Conservation (phyloP, 2,113 vertebrate species). For the Crotalus viridis region DNA sequence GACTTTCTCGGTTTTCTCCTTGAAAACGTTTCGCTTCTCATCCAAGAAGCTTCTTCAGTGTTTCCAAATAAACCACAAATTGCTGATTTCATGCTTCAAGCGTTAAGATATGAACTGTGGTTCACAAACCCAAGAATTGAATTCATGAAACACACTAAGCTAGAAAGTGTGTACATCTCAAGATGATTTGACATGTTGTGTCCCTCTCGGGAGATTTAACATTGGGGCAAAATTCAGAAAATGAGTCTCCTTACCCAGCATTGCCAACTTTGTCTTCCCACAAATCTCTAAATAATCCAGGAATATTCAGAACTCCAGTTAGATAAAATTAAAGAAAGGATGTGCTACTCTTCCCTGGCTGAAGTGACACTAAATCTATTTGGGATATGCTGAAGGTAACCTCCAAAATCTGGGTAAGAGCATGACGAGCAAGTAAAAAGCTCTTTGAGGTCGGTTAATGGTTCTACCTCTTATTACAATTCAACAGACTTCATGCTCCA, state of each 20-base stretch:
- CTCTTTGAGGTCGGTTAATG: background rate
- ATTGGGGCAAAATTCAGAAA: background rate
- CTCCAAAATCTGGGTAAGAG: background rate
- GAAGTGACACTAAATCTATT: background rate
- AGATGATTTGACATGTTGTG: background rate
- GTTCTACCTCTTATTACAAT: background rate
- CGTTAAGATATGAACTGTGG: background rate
- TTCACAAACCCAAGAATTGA: background rate
- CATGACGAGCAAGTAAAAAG: background rate
- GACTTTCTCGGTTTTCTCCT: background rate
- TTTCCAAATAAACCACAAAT: background rate
- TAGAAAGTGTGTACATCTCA: background rate
- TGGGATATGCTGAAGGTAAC: background rate
- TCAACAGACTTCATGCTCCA: background rate
- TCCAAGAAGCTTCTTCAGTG: background rate
- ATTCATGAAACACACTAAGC: background rate
- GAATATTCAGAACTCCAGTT: background rate
- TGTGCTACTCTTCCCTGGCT: background rate
- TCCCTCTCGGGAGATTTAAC: background rate
- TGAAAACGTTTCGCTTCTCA: background rate
- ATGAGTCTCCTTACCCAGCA: background rate
- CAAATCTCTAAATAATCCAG: background rate
- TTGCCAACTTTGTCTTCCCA: background rate
- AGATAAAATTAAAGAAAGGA: background rate
- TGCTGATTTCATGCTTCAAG: background rate